A percentile compares a stretch with the other conserved stretches of the same genome.
These are phyloP conservation scores for Pachypsylla venusta DNA, from an alignment of 1,140 invertebrate species.

Conservation along the genomic window DNA sequence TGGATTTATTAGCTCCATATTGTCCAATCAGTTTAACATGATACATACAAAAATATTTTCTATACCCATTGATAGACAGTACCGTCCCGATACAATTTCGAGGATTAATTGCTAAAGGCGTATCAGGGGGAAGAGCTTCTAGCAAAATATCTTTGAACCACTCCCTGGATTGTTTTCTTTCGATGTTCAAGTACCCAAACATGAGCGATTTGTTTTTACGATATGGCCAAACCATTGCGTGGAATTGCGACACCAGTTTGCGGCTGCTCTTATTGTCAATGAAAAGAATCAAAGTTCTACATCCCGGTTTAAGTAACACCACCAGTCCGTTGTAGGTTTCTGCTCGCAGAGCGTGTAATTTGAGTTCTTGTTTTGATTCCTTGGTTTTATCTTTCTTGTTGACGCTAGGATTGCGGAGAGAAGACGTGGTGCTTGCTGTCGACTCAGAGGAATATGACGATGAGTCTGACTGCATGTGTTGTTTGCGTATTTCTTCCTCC, in stretches of 20 bases:
- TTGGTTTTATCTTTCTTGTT: background rate
- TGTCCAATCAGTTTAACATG: constrained; percentile 73
- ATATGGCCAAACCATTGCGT: constrained; percentile 87
- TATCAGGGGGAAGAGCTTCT: constrained; percentile 61
- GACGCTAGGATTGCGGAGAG: background rate
- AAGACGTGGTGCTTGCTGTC: background rate
- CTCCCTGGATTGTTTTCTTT: constrained; percentile 54
- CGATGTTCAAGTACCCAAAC: constrained; percentile 83
- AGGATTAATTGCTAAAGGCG: constrained; percentile 81
- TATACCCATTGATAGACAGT: constrained; percentile 82
- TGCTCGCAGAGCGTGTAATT: constrained; percentile 78
- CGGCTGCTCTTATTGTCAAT: constrained; percentile 76
- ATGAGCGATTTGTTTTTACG: constrained; percentile 83
- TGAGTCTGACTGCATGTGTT: background rate
- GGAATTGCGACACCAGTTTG: constrained; percentile 77
- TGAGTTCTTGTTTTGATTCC: constrained; percentile 44
- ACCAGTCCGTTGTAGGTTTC: constrained; percentile 94
- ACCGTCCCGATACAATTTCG: constrained; percentile 96
- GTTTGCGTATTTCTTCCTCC: constrained; percentile 8
- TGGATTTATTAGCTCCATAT: constrained; percentile 29
- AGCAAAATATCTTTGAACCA: constrained; percentile 87
- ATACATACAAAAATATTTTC: constrained; percentile 97
- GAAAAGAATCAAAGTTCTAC: constrained; percentile 78
- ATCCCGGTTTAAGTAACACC: constrained; percentile 82
- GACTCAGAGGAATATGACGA: constrained; percentile 11